Evolutionary conservation across 2,888 invertebrate species (phyloP), one percentile per base, ranked within the genome.

Genomic region (Caenorhabditis becei): DNA sequence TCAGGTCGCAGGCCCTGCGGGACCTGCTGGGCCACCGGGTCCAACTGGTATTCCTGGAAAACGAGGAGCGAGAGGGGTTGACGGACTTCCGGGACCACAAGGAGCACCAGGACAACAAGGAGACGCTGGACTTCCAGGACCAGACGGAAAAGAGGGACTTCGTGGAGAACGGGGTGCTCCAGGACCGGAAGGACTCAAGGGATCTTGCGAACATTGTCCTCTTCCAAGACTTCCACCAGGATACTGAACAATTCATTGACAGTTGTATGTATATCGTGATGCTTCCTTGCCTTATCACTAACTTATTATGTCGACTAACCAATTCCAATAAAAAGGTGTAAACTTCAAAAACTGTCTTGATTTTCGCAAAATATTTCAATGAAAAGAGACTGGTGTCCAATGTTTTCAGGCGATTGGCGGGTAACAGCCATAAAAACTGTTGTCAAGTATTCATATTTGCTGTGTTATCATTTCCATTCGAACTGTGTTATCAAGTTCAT

Each of bases 141-240:
- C 78, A 16, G 84, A 84, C 24, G 86, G 86, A 26, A 80, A 79
- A 54, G 84, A 84, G 18, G 86, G 86, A 35, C 67, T 62, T 1
- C 47, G 56, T 16, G 87, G 87, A 65, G 79, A 78, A 32, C 37
- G 63, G 5, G 87, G 87, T 41, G 69, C 81, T 10, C 61, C 74
- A 37, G 87, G 87, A 58, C 74, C 82, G 23, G 80, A 81, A 74
- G 87, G 87, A 23, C 78, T 80, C 10, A 71, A 83, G 32, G 87
- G 87, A 18, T 74, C 84, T 8, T 86, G 86, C 23, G 83, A 83
- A 28, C 86, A 86, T 62, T 86, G 86, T 26, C 84, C 84, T 14
- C 63, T 82, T 7, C 86, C 86, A 28, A 74, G 86, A 61, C 82
- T 85, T 18, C 86, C 86, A 28, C 86, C 86, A 26, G 86, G 86